Percentiles rank a stretch among this genome's conserved stretches.
Conservation (phyloP, 1,140 invertebrate species). For the Solen grandis region DNA sequence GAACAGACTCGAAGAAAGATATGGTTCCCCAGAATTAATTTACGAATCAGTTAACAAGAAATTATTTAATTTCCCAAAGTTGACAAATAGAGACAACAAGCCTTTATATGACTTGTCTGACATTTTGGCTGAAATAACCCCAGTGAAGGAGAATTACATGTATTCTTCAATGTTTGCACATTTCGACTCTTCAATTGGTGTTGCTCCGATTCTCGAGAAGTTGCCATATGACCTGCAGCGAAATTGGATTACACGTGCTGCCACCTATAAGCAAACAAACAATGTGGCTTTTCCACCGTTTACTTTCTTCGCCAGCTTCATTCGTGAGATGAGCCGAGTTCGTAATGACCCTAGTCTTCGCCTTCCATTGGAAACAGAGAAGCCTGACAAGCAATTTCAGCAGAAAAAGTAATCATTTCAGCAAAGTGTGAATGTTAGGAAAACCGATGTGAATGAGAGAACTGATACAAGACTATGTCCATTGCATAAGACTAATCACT, state of each 20-base stretch:
- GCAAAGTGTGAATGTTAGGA: background rate
- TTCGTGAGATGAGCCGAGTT: slow-evolving; percentile 24
- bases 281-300: slow-evolving; percentile 35
- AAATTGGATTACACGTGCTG: slow-evolving; percentile 48
- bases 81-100: slow-evolving; percentile 52
- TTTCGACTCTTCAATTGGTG: background rate
- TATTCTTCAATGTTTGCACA: background rate
- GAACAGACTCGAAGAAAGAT: slow-evolving; percentile 57
- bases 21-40: slow-evolving; percentile 55
- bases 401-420: background rate
- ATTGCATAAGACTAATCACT: background rate
- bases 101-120: slow-evolving; percentile 57
- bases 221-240: slow-evolving; percentile 48
- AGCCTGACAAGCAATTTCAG: background rate
- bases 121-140: slow-evolving; percentile 56
- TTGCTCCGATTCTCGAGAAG: slow-evolving; percentile 45
- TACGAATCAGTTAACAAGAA: slow-evolving; percentile 43
- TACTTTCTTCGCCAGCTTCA: slow-evolving; percentile 43
- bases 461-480: background rate
- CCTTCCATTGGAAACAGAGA: background rate
- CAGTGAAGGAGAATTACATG: slow-evolving; percentile 25
- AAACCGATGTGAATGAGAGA: background rate
- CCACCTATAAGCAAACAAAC: slow-evolving; percentile 26
- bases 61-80: slow-evolving; percentile 43
- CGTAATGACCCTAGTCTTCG: slow-evolving; percentile 50